Percentiles rank a stretch among this genome's conserved stretches.
Conservation (phyloP, 1,140 invertebrate species). For the Drosophila kikkawai region DNA sequence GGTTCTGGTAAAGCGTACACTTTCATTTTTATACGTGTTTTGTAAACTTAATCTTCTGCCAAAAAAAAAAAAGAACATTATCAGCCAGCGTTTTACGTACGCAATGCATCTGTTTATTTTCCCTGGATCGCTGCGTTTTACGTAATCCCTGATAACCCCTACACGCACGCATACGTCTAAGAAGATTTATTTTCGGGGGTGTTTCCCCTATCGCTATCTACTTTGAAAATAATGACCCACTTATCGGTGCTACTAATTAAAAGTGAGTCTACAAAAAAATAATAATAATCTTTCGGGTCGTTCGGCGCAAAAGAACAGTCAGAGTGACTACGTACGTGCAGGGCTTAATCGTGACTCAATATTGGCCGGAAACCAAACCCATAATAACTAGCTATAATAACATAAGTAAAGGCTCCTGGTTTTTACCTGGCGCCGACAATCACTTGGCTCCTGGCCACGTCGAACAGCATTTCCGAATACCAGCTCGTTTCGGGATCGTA, state of each 20-base stretch:
- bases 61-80: conserved; percentile 35
- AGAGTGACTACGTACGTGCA: conserved; percentile 34
- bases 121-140: conserved; percentile 25
- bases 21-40: conserved; percentile 51
- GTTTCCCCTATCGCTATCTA: conserved; percentile 44
- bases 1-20: conserved; percentile 53
- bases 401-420: conserved; percentile 12
- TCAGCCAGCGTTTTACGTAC: conserved; percentile 39
- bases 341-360: conserved; percentile 42
- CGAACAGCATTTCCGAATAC: conserved; percentile 92
- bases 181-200: conserved; percentile 28
- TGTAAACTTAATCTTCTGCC: conserved; percentile 24
- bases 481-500: conserved; percentile 88
- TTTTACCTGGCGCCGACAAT: conserved; percentile 92
- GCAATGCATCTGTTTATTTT: conserved; percentile 54
- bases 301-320: conserved; percentile 36
- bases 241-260: conserved; percentile 49
- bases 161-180: conserved; percentile 1
- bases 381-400: conserved; percentile 6
- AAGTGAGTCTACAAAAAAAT: conserved; percentile 17
- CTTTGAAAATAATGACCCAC: conserved; percentile 42
- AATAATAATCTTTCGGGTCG: conserved; percentile 13
- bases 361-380: conserved; percentile 25
- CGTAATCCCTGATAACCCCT: conserved; percentile 47
- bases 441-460: conserved; percentile 92